Evolutionary conservation across 1,140 invertebrate genomes (phyloP), one percentile per base, ranked within the genome.

Genomic region (Brachionus rotundiformis): DNA sequence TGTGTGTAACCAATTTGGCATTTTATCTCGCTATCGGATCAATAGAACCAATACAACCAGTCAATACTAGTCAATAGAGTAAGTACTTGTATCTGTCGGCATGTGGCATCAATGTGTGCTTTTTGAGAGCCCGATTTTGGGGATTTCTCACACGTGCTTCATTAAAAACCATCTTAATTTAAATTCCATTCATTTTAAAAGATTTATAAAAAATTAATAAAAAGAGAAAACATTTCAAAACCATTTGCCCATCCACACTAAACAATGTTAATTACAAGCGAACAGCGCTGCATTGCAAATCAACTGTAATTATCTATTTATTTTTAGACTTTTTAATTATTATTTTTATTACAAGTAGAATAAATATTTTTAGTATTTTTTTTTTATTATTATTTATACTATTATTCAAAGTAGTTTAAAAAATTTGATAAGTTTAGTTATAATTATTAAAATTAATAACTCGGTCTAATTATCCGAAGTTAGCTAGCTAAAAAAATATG

Each of bases 301-400:
- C 68, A 73, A 44, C 68, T 73, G 68, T 73, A 73, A 73, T 44
- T 73, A 73, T 73, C 39, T 73, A n/a, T 44, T 73, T 44, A 44
- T 73, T 41, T 73, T 73, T 73, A 25, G 36, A 23, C 7, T 27
- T 73, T 44, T 73, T 73, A 25, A 23, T 73, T 39, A 8, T 31
- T 27, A 29, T 7, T 13, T 63, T 63, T 11, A 41, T 41, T 36
- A 16, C 10, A 44, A 44, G 16, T 73, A 25, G 33, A 73, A 44
- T 73, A 73, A 44, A 44, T 73, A n/a, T n/a, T n/a, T n/a, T n/a
- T n/a, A n/a, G n/a, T n/a, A n/a, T n/a, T n/a, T n/a, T n/a, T n/a
- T n/a, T n/a, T n/a, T n/a, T n/a, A n/a, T n/a, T n/a, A n/a, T n/a
- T n/a, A n/a, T n/a, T n/a, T n/a, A n/a, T n/a, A n/a, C n/a, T n/a